Percentiles rank a stretch among this genome's conserved stretches.
Conservation (phyloP, 2,797 vertebrate genomes). For the Catamblyrhynchus diadema region DNA sequence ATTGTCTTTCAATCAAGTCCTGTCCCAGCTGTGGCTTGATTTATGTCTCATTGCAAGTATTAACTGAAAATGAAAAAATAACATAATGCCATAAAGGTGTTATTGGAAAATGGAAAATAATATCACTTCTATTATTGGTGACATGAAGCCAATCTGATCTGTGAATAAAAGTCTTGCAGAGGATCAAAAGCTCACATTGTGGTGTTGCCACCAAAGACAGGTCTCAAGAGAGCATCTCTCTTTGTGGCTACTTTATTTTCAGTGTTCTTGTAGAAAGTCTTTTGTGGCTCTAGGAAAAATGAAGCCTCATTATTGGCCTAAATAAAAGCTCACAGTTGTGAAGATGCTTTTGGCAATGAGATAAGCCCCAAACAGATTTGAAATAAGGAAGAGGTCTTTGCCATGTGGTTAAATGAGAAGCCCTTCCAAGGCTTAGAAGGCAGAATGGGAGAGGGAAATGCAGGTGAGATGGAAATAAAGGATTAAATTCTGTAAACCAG, state of each 20-base stretch:
- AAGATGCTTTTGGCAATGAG: not conserved
- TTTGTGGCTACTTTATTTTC: not conserved
- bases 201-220: not conserved
- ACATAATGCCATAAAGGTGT: not conserved
- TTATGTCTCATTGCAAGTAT: conserved; percentile 21
- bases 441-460: not conserved
- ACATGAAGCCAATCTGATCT: conserved; percentile 14
- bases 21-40: not conserved
- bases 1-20: conserved; percentile 32
- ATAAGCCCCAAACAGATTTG: not conserved
- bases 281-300: not conserved
- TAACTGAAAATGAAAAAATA: conserved; percentile 47
- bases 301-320: not conserved
- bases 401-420: not conserved
- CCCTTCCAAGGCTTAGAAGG: not conserved
- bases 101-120: conserved; percentile 46
- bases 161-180: conserved; percentile 9
- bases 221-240: not conserved
- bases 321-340: not conserved
- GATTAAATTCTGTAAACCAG: not conserved
- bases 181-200: conserved; percentile 1
- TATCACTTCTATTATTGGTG: conserved; percentile 26
- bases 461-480: not conserved
- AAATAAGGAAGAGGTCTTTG: not conserved
- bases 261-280: not conserved